phyloP scores from a whole-genome alignment of 1,140 invertebrate species.

The Cepaea nemoralis region DNA sequence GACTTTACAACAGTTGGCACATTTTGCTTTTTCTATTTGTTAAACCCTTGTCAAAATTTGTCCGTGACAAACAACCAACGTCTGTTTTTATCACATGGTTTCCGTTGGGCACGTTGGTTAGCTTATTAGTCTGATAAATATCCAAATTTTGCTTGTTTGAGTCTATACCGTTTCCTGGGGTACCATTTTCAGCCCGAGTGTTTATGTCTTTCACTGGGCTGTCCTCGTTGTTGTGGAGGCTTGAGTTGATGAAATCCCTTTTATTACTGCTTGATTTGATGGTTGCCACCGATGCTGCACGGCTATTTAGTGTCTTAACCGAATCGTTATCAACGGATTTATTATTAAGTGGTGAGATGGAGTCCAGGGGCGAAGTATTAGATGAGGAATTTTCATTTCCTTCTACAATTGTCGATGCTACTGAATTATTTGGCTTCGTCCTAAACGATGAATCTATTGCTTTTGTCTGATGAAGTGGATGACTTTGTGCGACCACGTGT shows the following conservation, averaged over 20 bases:
- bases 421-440: neutral
- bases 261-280: neutral
- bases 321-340: neutral
- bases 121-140: neutral
- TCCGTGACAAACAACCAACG: constrained; percentile 22
- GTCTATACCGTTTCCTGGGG: neutral
- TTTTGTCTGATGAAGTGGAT: neutral
- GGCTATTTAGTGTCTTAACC: neutral
- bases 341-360: neutral
- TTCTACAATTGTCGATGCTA: too few species aligned
- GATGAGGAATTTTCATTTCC: too few species aligned
- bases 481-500: neutral
- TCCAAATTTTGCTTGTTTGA: neutral
- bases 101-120: neutral
- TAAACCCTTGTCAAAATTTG: neutral
- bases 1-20: constrained; percentile 9
- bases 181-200: neutral
- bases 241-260: neutral
- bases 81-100: constrained; percentile 3
- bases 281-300: neutral
- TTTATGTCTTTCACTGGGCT: neutral
- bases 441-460: neutral
- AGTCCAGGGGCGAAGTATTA: neutral
- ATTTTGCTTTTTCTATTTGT: constrained; percentile 18
- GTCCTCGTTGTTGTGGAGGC: neutral